Evolutionary conservation across 1,140 invertebrate species (phyloP), one percentile per base, ranked within the genome.

Genomic region (Catajapyx aquilonaris): DNA sequence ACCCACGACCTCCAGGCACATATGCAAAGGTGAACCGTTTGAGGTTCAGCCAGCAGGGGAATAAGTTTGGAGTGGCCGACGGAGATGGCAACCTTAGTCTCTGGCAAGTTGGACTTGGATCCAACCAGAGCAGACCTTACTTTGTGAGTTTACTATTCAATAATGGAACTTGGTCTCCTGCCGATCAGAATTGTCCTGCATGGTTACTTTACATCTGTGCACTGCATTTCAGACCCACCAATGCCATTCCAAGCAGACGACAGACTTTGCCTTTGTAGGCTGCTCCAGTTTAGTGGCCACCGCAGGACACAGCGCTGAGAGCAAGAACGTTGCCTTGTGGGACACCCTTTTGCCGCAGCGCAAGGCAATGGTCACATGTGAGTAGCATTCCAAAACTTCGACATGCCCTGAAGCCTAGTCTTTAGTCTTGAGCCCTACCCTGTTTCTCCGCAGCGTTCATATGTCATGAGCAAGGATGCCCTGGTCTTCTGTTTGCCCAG

Each of bases 281-380:
- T 94, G 88, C 3, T 95, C 90, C 53, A 95, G 88, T 67, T 67
- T 98, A 44, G 68, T 98, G 30, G 90, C 90, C n/a, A 96, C 91
- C 40, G 87, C 86, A 41, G 94, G 94, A 11, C 86, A 94, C 52
- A 88, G 87, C 53, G 83, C 85, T 0, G 93, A 97, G 56, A 88
- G 84, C 50, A 81, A 84, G 50, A 98, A 98, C 59, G 85, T 99
- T n/a, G 86, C 83, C 34, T 69, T 98, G 38, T 98, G 94, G 94
- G 94, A 99, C 55, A 96, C 93, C 1, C 64, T 99, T 34, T 69
- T 99, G 59, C 94, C 94, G 4, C 76, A 81, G 48, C 83, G 84
- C 49, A 95, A 94, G 62, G 76, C 86, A 30, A 66, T 91, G 44
- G 80, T 98, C 34, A 76, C 83, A 60, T 73, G 76, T 78, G 53